Evolutionary conservation across 2,113 vertebrate species (phyloP), one percentile per base, ranked within the genome.

Genomic region (Ornithorhynchus anatinus): DNA sequence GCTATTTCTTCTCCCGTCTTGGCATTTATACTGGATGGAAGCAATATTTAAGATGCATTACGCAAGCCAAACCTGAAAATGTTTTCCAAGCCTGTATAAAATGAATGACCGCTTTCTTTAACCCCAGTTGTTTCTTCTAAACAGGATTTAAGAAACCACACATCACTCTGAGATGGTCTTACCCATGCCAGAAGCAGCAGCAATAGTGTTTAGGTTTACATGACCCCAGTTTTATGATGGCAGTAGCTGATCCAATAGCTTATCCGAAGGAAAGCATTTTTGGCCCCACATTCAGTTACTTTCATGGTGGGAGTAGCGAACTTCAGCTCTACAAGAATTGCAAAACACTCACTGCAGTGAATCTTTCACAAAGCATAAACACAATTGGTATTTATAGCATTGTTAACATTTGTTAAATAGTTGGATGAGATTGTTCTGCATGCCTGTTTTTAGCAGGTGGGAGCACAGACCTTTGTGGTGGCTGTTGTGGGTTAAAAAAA

Each of bases 171-270:
- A 77, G 74, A 81, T 64, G 72, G 54, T 86, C 79, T 92, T 73
- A n/a, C n/a, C n/a, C 67, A 87, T 90, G 84, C 78, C 83, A 86
- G 67, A 86, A 88, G 70, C 33, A 83, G 81, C 53, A 85, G 79
- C 72, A 65, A 78, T 73, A 77, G 76, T 88, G 88, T 91, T 91
- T 91, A 88, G 86, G 83, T 90, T 93, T 91, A 92, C 78, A 36
- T 91, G 89, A 94, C 90, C 89, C 66, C 82, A 6, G 84, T 79
- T 90, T 81, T 88, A 83, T 86, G 85, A 87, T 84, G 90, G 89
- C 87, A 77, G 89, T 93, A 92, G 91, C 91, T 90, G 87, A 91
- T 92, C 89, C 89, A 88, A 85, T 92, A 88, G 84, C 88, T 90
- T 92, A 91, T 91, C 89, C 90, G 50, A 88, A 75, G 82, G 80